Conservation (phyloP, 2,113 vertebrate species). For the Cranoglanis bouderius region DNA sequence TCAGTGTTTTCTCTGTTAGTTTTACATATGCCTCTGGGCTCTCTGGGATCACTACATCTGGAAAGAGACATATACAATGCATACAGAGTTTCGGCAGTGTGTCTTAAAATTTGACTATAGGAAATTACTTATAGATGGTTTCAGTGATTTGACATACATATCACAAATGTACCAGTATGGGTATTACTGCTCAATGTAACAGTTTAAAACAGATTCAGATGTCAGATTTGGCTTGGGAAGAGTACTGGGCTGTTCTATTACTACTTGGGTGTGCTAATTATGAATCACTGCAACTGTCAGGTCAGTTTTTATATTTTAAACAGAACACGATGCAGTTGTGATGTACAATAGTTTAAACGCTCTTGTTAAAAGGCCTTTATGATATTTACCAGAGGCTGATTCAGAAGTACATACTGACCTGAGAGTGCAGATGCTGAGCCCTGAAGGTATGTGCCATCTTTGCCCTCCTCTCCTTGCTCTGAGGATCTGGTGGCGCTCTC, state of each 20-base stretch:
- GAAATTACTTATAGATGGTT: neutral
- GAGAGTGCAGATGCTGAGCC: constrained; percentile 77
- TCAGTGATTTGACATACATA: neutral
- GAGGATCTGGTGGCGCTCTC: constrained; percentile 81
- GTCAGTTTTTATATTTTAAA: neutral
- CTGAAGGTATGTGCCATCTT: constrained; percentile 78
- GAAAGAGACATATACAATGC: constrained; percentile 81
- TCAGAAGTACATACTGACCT: constrained; percentile 71
- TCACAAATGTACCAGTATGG: neutral
- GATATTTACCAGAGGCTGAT: neutral
- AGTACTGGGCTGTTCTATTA: neutral
- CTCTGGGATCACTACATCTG: constrained; percentile 96
- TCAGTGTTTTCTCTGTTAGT: constrained; percentile 92
- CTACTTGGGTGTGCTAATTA: neutral
- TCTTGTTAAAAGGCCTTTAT: neutral
- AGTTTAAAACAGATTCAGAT: neutral
- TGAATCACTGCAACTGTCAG: neutral
- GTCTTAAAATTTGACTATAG: constrained; percentile 13
- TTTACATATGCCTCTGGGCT: constrained; percentile 93
- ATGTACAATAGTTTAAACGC: neutral
- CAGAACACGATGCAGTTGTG: neutral
- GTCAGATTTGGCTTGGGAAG: neutral
- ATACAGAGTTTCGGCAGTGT: constrained; percentile 57
- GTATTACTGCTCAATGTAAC: neutral
- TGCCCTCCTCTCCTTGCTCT: constrained; percentile 77